Evolutionary conservation across 2,797 vertebrate species (phyloP), one percentile per base, ranked within the genome.

Genomic region (Benthosema pterotum): DNA sequence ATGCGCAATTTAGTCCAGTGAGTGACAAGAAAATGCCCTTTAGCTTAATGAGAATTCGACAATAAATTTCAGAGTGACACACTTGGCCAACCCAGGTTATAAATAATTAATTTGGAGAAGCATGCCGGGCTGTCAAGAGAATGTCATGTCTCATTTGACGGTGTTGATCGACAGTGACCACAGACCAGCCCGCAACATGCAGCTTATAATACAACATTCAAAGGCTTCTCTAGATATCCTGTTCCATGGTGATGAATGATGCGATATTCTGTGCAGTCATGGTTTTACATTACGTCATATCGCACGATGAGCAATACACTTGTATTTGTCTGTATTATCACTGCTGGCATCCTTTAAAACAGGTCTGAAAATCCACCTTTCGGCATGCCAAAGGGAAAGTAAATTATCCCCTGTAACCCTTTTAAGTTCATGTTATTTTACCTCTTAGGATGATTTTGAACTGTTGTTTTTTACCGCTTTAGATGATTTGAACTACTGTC

Each of bases 101-200:
- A 91, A 92, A 94, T 90, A 93, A 92, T 88, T 87, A 82, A 88
- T 92, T 71, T 77, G 74, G 69, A 89, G 83, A 83, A 88, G 82
- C 82, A 83, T 81, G 80, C 77, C 79, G 45, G 49, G 53, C 60
- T 80, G 83, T 86, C 74, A 86, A 72, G 79, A 83, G 85, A 90
- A 87, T 91, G 82, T 83, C 79, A 90, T 67, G 74, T 90, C 88
- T 92, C 69, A 78, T 88, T 94, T 91, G 64, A 62, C 47, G 80
- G 69, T 32, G 72, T 53, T 1, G 22, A 85, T 66, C 51, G 25
- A 78, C 88, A 65, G 19, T 75, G 84, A 86, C 55, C 88, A 65
- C 18, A 74, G 84, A 86, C 55, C 79, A 77, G 63, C 62, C 58
- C 60, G 72, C 73, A 85, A 73, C 72, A 79, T 50, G 75, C 64